Conservation (phyloP, 2,113 vertebrate species). For the Xiphophorus couchianus region DNA sequence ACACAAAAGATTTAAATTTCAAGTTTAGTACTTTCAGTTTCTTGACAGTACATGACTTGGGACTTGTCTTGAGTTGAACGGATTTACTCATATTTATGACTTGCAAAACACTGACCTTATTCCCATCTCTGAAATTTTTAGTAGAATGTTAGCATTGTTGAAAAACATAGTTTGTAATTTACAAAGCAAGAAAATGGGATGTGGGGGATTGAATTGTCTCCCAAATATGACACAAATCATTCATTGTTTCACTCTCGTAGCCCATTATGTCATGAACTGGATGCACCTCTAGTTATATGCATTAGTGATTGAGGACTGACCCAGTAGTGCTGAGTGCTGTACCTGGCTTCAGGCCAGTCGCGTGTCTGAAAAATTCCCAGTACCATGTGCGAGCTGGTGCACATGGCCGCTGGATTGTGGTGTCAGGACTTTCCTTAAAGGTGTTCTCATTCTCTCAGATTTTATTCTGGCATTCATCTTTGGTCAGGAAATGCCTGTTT, state of each 20-base stretch:
- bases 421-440: conserved; percentile 40
- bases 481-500: conserved; percentile 14
- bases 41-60: too few species aligned
- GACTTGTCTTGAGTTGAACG: too few species aligned
- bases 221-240: too few species aligned
- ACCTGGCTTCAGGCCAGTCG: conserved; percentile 50
- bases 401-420: conserved; percentile 55
- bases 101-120: too few species aligned
- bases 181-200: too few species aligned
- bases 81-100: too few species aligned
- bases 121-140: too few species aligned
- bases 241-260: not conserved
- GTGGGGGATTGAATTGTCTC: too few species aligned
- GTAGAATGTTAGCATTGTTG: too few species aligned
- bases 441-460: conserved; percentile 19
- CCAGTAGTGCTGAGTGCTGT: conserved; percentile 36
- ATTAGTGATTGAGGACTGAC: conserved; percentile 36
- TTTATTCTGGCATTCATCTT: conserved; percentile 14
- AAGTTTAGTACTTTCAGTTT: too few species aligned
- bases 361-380: conserved; percentile 47
- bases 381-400: conserved; percentile 66
- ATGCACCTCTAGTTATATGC: conserved; percentile 7
- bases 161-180: too few species aligned
- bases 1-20: too few species aligned
- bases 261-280: not conserved